Evolutionary conservation across 2,888 invertebrate genomes (phyloP), one percentile per base, ranked within the genome.

Genomic region (Heteromurus nitidus): DNA sequence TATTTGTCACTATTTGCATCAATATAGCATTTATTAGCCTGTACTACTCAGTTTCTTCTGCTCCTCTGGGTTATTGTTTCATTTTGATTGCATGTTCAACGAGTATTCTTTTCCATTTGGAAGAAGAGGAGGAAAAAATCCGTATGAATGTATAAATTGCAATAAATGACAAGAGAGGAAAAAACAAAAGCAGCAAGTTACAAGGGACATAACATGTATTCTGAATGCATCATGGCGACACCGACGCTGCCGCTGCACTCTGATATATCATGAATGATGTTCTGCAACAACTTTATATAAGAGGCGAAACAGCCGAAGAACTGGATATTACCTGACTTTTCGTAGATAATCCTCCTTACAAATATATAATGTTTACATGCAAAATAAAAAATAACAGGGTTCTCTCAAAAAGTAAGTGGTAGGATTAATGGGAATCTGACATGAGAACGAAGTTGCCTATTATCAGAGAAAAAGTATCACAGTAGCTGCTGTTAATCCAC

Each of bases 1-100:
- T 80, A 74, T 80, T 80, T 60, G 68, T 24, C 55, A 80, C 20
- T 53, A 68, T 74, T 80, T 74, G 74, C 80, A 74, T 80, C 69
- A 73, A 80, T 73, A 72, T 30, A 67, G 58, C 73, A 80, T 80
- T 73, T 80, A 73, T 73, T 67, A 72, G 53, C 55, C 58, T 42
- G 55, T 22, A 13, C 47, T 53, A 16, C 26, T 36, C 26, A 53
- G 11, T 55, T 74, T 74, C n/a, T 50, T 28, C 20, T 60, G 20
- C 9, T 16, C 18, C 20, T 50, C 5, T 24, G 3, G n/a, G 22
- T 7, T 24, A 60, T 60, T n/a, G 31, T 60, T 30, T 31, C 30
- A n/a, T 42, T 20, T 65, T 44, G 36, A n/a, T 67, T 67, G 28
- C 26, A 65, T 22, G 55, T 55, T n/a, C n/a, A n/a, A n/a, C n/a